Percentiles rank a stretch among this genome's conserved stretches.
Evolutionary conservation across 2,113 vertebrate species (phyloP).

Genomic region (Neolamprologus sp.): DNA sequence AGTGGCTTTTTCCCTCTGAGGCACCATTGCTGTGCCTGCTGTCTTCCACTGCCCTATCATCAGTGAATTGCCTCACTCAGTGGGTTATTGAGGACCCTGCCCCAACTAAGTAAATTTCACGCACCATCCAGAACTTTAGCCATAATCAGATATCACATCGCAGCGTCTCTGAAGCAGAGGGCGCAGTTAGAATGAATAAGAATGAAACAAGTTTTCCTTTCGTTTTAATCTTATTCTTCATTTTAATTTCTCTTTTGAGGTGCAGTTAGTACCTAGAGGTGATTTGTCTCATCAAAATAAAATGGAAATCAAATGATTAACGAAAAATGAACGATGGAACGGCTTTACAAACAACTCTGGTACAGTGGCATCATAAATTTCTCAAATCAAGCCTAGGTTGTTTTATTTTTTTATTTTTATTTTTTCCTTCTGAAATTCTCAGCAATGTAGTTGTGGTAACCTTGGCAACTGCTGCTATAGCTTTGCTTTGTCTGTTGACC

Average conservation of each 20-base stretch:
- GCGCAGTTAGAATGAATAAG: constrained; percentile 13
- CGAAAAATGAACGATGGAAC: constrained; percentile 4
- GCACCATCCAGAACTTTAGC: constrained; percentile 1
- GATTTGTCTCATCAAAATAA: constrained; percentile 49
- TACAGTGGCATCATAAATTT: constrained; percentile 35
- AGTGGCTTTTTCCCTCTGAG: constrained; percentile 45
- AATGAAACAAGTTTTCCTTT: constrained; percentile 50
- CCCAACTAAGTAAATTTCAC: not conserved
- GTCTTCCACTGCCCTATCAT: constrained; percentile 15
- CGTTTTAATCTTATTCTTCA: constrained; percentile 57
- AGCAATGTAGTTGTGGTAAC: constrained; percentile 71
- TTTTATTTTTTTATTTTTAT: constrained; percentile 8
- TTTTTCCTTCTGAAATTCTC: constrained; percentile 42
- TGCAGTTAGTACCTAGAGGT: constrained; percentile 59
- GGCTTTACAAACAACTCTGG: constrained; percentile 38
- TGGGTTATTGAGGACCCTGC: not conserved
- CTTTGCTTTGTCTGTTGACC: constrained; percentile 70
- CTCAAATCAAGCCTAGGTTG: constrained; percentile 52
- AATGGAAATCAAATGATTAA: constrained; percentile 29
- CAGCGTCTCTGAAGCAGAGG: constrained; percentile 32
- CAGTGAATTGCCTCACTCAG: not conserved
- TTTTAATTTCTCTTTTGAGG: constrained; percentile 44
- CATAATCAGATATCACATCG: not conserved
- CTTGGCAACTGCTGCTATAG: constrained; percentile 67
- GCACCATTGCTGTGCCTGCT: constrained; percentile 55